Percentiles rank a stretch among this genome's conserved stretches.
Conservation (phyloP, 2,888 invertebrate genomes). For the Cantharis nigra region DNA sequence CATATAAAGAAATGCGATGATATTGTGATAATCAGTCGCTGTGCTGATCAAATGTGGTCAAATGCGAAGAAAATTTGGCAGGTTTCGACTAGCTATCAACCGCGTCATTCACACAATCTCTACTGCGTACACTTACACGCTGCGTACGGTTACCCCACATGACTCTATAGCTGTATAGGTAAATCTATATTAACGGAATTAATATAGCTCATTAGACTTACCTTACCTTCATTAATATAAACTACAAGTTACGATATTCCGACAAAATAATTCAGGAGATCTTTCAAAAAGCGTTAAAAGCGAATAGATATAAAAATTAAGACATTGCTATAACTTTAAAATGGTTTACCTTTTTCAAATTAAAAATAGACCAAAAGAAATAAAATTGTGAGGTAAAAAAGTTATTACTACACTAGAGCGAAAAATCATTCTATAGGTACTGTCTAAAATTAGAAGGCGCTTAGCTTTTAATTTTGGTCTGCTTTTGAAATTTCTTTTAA, state of each 20-base stretch:
- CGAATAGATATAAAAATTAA: not conserved
- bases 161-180: no score
- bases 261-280: not conserved
- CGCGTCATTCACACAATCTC: no score
- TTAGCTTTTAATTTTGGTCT: no score
- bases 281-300: no score
- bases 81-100: no score
- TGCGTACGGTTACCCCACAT: no score
- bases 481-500: not conserved
- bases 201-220: not conserved
- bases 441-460: not conserved
- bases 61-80: no score
- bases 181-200: not conserved
- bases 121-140: no score
- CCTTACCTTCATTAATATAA: not conserved
- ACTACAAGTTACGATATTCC: not conserved
- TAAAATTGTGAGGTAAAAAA: not conserved
- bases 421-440: not conserved
- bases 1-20: no score
- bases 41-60: no score
- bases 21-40: no score
- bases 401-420: not conserved
- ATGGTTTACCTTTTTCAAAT: not conserved
- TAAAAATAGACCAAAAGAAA: not conserved
- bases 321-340: not conserved